Base-by-base conservation (phyloP, 2,113 vertebrate genomes). In the Apodemus sylvaticus region DNA sequence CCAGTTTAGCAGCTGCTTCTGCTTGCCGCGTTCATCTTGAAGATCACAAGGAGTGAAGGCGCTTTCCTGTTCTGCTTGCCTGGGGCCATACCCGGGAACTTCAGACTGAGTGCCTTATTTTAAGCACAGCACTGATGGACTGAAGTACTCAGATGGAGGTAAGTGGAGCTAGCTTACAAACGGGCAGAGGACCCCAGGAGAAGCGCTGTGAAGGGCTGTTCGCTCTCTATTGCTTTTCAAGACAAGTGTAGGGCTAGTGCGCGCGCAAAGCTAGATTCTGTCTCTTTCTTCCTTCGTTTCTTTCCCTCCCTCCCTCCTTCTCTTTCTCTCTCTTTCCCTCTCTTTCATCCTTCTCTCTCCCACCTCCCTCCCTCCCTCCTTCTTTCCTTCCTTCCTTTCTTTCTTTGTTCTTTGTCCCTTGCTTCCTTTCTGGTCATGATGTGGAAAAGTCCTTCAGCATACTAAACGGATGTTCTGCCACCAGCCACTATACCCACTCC, bases 71-170 rank as follows among this genome's bases (percentile, higher is more conserved):
- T 92, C 64, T n/a, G 92, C 62, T 42, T 0, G 31, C 88, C 85
- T 90, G 1, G 0, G 92, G 96, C 53, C 70, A 42, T 81, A 60
- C 76, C 19, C 7, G 26, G 86, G 90, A 77, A 48, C 70, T 71
- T 88, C 70, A 73, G 53, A 79, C 64, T 60, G 53, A 86, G 77
- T 16, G 51, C 70, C 85, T 95, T 73, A 81, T 90, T 93, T 94
- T 51, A 93, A 97, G 90, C 70, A 26, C 31, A 62, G 68, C 45
- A 7, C 22, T 36, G 45, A 95, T 74, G 91, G 97, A 93, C 60
- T 51, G 0, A 89, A 70, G 66, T 85, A 39, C 51, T 90, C 22
- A 19, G 81, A 82, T 17, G 39, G 31, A 26, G 51, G 53, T 70
- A 51, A 58, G 19, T 9, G 11, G 55, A 86, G 89, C 92, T 48